These are phyloP conservation scores for Myrmophylax atrothorax DNA, from an alignment of 2,113 vertebrate genomes.

Conservation along the genomic window DNA sequence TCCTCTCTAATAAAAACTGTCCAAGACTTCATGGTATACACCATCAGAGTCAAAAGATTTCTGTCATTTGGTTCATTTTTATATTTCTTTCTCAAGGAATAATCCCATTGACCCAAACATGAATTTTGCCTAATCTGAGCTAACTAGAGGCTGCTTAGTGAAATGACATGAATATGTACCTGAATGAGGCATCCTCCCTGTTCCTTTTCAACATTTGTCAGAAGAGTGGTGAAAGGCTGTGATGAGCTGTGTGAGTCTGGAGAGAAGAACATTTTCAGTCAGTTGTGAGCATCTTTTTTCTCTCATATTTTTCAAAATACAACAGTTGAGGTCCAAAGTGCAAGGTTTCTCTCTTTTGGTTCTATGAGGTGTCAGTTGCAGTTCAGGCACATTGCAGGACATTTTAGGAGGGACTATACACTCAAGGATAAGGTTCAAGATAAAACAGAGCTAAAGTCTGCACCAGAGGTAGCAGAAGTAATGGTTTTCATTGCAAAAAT, in stretches of 20 bases:
- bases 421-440: neutral
- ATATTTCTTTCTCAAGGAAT: neutral
- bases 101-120: neutral
- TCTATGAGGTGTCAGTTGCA: slow-evolving; percentile 3
- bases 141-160: neutral
- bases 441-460: neutral
- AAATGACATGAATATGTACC: neutral
- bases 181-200: neutral
- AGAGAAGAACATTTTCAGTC: neutral
- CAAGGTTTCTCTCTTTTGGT: neutral
- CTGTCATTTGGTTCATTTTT: neutral
- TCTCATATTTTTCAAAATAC: neutral
- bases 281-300: neutral
- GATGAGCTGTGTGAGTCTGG: neutral
- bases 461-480: neutral
- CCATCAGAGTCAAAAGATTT: fast-evolving
- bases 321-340: neutral
- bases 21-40: neutral
- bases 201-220: neutral
- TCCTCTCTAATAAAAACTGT: neutral
- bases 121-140: neutral
- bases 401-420: neutral
- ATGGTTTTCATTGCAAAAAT: neutral
- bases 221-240: neutral
- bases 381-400: neutral